Conservation (phyloP, 2,888 invertebrate species). For the Dryobotodes eremita region DNA sequence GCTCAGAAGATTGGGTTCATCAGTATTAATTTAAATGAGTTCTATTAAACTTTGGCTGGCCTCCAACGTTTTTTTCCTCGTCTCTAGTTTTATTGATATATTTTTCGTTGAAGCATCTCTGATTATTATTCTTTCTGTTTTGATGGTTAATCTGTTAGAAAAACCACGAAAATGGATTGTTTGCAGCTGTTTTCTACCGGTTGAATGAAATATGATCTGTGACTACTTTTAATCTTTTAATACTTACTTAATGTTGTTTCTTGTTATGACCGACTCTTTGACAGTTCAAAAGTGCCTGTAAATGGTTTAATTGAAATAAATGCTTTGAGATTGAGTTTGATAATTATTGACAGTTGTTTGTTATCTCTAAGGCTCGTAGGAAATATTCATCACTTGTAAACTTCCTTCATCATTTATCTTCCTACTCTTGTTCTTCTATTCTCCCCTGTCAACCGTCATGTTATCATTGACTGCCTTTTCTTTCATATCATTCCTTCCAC, state of each 20-base stretch:
- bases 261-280: too few relatives aligned
- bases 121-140: constrained; percentile 49
- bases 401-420: background rate
- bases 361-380: background rate
- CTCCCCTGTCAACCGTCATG: background rate
- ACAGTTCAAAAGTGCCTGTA: too few relatives aligned
- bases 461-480: background rate
- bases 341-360: background rate
- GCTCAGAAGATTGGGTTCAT: constrained; percentile 46
- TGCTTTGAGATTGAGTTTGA: too few relatives aligned
- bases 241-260: background rate
- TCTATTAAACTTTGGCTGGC: constrained; percentile 54
- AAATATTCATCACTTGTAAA: background rate
- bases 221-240: background rate
- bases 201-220: constrained; percentile 37
- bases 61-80: constrained; percentile 36
- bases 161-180: constrained; percentile 33
- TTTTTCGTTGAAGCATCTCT: constrained; percentile 39
- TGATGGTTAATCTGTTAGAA: constrained; percentile 36
- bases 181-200: constrained; percentile 34
- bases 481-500: background rate
- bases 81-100: constrained; percentile 53
- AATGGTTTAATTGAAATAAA: too few relatives aligned
- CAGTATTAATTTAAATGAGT: constrained; percentile 55
- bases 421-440: background rate